Evolutionary conservation across 2,113 vertebrate species (phyloP).

Genomic region (Pterocles burchelli): DNA sequence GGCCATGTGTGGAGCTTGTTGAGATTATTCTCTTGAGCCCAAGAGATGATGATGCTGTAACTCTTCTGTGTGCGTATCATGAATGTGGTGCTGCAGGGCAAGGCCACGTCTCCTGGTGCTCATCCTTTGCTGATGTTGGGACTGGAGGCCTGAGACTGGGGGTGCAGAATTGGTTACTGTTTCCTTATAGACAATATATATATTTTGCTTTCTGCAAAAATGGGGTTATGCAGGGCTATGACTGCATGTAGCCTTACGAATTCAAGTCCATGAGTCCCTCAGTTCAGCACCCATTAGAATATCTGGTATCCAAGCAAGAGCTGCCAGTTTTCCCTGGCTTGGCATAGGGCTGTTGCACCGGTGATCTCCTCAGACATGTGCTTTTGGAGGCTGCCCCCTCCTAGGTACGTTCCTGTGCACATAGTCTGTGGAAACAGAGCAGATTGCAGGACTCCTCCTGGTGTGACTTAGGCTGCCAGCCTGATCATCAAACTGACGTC

Average conservation of each 20-base stretch:
- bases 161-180: not conserved
- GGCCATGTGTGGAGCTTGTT: not conserved
- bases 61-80: not conserved
- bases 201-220: not conserved
- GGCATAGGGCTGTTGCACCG: fast-evolving
- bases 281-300: not conserved
- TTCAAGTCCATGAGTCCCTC: not conserved
- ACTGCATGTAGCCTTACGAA: not conserved
- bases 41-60: not conserved
- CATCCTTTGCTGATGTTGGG: not conserved
- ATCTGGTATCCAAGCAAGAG: not conserved
- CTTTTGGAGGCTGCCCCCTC: not conserved
- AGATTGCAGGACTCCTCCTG: not conserved
- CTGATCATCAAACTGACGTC: fast-evolving
- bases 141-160: not conserved
- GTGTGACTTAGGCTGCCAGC: not conserved
- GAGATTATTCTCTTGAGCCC: not conserved
- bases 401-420: fast-evolving
- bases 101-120: not conserved
- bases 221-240: not conserved
- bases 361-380: not conserved
- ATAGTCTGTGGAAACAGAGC: not conserved
- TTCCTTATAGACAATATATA: not conserved
- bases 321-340: not conserved
- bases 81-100: not conserved